These are phyloP conservation scores for Syngnathus typhle DNA, from an alignment of 2,113 vertebrate genomes.

Conservation along the genomic window DNA sequence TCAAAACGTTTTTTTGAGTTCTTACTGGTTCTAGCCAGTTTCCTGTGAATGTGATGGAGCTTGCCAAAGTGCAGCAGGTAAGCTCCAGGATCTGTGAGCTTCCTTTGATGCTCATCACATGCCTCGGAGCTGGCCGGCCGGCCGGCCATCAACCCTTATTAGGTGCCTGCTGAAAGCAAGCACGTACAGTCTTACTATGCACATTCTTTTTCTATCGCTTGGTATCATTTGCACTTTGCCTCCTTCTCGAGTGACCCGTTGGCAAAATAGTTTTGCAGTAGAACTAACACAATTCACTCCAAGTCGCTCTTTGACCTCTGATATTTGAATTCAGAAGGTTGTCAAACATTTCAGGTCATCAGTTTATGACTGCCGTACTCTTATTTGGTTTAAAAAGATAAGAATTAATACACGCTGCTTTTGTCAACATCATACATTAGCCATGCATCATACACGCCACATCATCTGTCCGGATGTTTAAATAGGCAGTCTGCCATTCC, in stretches of 20 bases:
- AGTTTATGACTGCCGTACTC: too few relatives aligned
- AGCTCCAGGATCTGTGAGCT: constrained; percentile 1
- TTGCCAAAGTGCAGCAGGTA: background rate
- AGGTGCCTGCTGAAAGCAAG: background rate
- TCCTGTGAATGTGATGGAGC: background rate
- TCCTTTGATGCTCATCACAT: constrained; percentile 1
- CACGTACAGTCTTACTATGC: background rate
- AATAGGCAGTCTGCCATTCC: background rate
- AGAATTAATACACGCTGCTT: background rate
- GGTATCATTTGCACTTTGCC: background rate
- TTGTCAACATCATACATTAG: background rate
- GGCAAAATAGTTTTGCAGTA: too few relatives aligned
- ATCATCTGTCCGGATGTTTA: background rate
- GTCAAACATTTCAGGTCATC: background rate
- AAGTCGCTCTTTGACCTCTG: too few relatives aligned
- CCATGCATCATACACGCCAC: background rate
- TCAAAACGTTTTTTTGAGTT: too few relatives aligned
- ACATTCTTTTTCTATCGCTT: background rate
- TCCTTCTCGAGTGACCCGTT: too few relatives aligned
- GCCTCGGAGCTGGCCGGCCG: background rate
- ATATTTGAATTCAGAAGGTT: background rate
- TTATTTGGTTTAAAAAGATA: background rate
- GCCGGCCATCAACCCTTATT: background rate
- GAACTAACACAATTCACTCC: too few relatives aligned
- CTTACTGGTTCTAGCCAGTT: background rate